Evolutionary conservation across 2,113 vertebrate species (phyloP), one percentile per base, ranked within the genome.

Genomic region (Vicugna pacos): DNA sequence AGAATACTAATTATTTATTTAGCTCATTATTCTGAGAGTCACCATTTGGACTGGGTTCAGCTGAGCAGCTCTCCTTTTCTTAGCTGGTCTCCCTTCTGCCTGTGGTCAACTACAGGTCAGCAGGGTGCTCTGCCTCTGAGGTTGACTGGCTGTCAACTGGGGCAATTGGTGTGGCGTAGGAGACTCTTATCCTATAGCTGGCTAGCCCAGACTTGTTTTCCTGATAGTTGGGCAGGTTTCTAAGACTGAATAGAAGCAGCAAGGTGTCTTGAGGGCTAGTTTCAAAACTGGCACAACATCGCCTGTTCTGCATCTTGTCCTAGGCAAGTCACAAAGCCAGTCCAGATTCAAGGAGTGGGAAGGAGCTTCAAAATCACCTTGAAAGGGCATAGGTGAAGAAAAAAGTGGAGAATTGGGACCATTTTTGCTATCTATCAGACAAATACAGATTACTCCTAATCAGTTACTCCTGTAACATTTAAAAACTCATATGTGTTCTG

Each of bases 391-490:
- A 62, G 38, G 65, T 83, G 76, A 69, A 87, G 35, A 70, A 90
- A 46, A 91, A n/a, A 20, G 26, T 93, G 64, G 54, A 93, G 50
- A 88, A 73, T 73, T 79, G 17, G 86, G n/a, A 30, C 42, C 85
- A 85, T 48, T 91, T 93, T 87, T 96, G 32, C 58, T 87, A 2
- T 60, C 69, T 83, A 9, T 85, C 11, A 96, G 48, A 94, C 46
- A 95, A 79, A 91, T 79, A 79, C 12, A 89, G 22, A 82, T 92
- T 85, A 76, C 26, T 67, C 56, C 87, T 93, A 83, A 95, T 42
- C n/a, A 91, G 82, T 93, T 95, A 93, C 26, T 96, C 72, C 60
- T 93, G 6, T 83, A 90, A 77, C 80, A 79, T 93, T 89, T 93
- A 42, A 92, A 95, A 86, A 94, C 2, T 22, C 42, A 9, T 72